These are phyloP conservation scores for Neodontobutis hainanensis DNA, from an alignment of 2,113 vertebrate genomes.

Conservation along the genomic window DNA sequence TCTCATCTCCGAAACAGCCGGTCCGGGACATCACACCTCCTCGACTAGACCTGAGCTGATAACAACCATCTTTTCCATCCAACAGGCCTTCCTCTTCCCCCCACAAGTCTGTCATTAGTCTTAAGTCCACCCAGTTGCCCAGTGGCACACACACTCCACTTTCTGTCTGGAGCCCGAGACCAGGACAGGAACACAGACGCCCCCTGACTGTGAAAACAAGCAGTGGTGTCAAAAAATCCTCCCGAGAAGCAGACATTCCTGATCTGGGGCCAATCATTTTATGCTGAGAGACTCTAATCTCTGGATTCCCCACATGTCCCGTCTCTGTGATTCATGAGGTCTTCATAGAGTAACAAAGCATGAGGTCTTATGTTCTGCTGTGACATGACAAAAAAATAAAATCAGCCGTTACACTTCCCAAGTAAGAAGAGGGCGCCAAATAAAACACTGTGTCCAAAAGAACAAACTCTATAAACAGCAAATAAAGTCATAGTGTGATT, in stretches of 20 bases:
- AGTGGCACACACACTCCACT: slow-evolving; percentile 4
- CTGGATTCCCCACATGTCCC: slow-evolving; percentile 8
- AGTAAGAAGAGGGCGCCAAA: slow-evolving; percentile 18
- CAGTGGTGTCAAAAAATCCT: slow-evolving; percentile 10
- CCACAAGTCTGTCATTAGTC: slow-evolving; percentile 27
- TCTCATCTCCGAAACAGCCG: slow-evolving; percentile 43
- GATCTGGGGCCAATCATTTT: slow-evolving; percentile 31
- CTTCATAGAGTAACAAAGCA: slow-evolving; percentile 9
- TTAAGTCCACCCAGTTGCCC: slow-evolving; percentile 5
- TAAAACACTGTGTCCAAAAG: slow-evolving; percentile 21
- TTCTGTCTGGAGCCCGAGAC: slow-evolving; percentile 17
- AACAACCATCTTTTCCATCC: slow-evolving; percentile 50
- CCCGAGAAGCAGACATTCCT: slow-evolving; percentile 14
- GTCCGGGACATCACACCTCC: slow-evolving; percentile 40
- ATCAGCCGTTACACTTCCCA: slow-evolving; percentile 22
- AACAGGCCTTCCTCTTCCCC: slow-evolving; percentile 16
- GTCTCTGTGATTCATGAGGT: slow-evolving; percentile 31
- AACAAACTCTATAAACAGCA: slow-evolving; percentile 5
- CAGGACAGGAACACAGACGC: slow-evolving; percentile 24
- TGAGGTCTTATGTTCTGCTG: slow-evolving; percentile 34
- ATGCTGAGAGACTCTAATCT: background rate
- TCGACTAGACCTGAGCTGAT: slow-evolving; percentile 25
- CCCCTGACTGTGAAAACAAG: slow-evolving; percentile 34
- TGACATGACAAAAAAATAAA: slow-evolving; percentile 21
- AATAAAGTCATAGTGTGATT: slow-evolving; percentile 14